Conservation (phyloP, 2,888 invertebrate species). For the Philaethria dido region DNA sequence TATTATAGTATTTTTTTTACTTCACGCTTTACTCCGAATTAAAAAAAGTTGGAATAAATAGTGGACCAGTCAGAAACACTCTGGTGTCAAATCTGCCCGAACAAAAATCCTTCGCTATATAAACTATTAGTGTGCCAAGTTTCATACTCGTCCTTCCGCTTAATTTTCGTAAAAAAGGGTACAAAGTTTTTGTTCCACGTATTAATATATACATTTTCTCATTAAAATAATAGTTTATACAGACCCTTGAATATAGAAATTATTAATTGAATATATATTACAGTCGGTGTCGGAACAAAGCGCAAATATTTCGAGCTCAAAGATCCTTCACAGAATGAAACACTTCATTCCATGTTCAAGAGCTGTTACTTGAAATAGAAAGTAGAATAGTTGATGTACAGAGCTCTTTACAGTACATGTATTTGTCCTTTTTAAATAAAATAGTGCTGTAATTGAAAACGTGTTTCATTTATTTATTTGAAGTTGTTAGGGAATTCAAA, state of each 20-base stretch:
- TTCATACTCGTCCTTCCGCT: too few species aligned
- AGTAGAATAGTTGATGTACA: conserved; percentile 31
- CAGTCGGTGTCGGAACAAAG: conserved; percentile 16
- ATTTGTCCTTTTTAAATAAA: conserved; percentile 7
- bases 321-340: conserved; percentile 29
- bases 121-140: too few species aligned
- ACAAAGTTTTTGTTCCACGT: too few species aligned
- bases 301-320: conserved; percentile 30
- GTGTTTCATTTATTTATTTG: conserved; percentile 11
- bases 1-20: too few species aligned
- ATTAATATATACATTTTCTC: too few species aligned
- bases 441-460: conserved; percentile 7
- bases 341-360: conserved; percentile 37
- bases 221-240: background rate
- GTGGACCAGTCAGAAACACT: too few species aligned
- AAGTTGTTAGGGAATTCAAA: background rate
- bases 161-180: too few species aligned
- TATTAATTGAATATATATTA: conserved; percentile 24
- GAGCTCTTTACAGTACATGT: conserved; percentile 4
- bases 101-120: too few species aligned
- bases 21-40: too few species aligned
- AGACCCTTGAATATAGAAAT: background rate
- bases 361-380: conserved; percentile 35
- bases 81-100: too few species aligned
- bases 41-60: too few species aligned